A percentile compares a stretch with the other conserved stretches of the same genome.
Evolutionary conservation across 1,140 invertebrate species (phyloP).

Genomic region (Pseudomyrmex concolor): DNA sequence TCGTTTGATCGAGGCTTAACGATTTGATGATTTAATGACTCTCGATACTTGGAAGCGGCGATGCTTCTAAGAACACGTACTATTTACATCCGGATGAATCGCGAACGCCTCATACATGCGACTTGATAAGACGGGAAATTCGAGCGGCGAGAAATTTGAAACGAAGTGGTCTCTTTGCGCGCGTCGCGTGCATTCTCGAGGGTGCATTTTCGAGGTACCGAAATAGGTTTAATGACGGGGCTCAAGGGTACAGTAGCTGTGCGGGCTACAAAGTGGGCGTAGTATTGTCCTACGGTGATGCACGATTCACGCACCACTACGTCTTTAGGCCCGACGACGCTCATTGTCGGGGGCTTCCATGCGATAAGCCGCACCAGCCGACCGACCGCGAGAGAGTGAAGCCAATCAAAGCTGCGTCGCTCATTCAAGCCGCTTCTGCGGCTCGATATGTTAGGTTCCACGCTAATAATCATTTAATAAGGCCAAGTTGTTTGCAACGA

Average conservation of each 20-base stretch:
- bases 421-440: constrained; percentile 3
- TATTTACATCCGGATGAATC: neutral
- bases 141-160: constrained; percentile 35
- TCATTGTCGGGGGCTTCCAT: constrained; percentile 37
- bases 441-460: constrained; percentile 15
- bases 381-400: constrained; percentile 33
- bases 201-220: constrained; percentile 51
- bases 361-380: constrained; percentile 1
- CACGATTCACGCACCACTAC: constrained; percentile 50
- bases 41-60: neutral
- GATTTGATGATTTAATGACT: neutral
- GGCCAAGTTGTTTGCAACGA: neutral
- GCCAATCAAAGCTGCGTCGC: constrained; percentile 35
- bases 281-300: constrained; percentile 54
- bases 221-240: constrained; percentile 54
- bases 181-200: constrained; percentile 17
- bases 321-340: constrained; percentile 28
- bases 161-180: neutral
- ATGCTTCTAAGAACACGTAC: neutral
- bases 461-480: constrained; percentile 38
- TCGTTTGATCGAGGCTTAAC: neutral
- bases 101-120: neutral
- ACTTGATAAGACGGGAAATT: constrained; percentile 15
- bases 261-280: constrained; percentile 50
- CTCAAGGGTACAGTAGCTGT: constrained; percentile 43